Conservation (phyloP, 1,140 invertebrate species). For the Sipha flava region DNA sequence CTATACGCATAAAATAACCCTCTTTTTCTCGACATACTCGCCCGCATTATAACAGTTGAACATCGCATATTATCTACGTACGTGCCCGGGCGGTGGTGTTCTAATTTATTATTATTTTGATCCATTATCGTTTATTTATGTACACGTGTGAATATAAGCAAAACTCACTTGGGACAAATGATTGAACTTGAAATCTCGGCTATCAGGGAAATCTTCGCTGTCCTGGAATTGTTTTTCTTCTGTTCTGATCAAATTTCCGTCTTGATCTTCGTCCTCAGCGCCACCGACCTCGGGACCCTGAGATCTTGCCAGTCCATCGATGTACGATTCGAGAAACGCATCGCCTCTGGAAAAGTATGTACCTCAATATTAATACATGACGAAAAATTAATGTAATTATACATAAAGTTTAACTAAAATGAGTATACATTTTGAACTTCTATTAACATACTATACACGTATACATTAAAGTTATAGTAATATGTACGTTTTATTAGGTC, state of each 20-base stretch:
- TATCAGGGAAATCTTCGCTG: background rate
- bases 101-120: background rate
- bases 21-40: background rate
- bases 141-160: background rate
- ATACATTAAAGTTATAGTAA: too few species aligned
- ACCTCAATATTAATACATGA: too few species aligned
- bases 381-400: background rate
- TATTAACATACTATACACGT: too few species aligned
- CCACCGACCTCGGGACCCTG: conserved; percentile 6
- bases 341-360: conserved; percentile 9
- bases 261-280: conserved; percentile 1
- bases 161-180: conserved; percentile 6
- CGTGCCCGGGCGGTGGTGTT: too few species aligned
- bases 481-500: too few species aligned
- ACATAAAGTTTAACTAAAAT: background rate
- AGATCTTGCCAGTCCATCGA: conserved; percentile 13
- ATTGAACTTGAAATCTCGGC: conserved; percentile 5
- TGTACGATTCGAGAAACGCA: conserved; percentile 24
- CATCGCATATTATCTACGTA: background rate
- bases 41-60: too few species aligned
- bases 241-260: background rate
- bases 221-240: background rate
- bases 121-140: background rate
- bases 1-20: background rate
- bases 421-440: background rate